Conservation (phyloP, 1,140 invertebrate genomes). For the Maconellicoccus hirsutus region DNA sequence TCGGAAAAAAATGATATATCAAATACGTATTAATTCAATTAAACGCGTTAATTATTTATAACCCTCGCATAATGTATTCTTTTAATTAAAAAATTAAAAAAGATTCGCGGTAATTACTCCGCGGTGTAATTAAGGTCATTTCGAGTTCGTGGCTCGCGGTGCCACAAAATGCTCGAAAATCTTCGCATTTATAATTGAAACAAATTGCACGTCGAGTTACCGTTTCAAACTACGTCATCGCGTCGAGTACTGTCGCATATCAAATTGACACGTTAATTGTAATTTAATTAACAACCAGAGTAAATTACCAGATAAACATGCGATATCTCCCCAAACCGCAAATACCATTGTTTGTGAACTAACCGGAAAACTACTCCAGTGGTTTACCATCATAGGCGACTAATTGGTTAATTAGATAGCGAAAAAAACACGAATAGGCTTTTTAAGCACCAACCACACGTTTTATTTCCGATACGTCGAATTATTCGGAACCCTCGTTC, state of each 20-base stretch:
- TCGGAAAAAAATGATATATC: too few species aligned
- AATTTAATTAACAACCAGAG: neutral
- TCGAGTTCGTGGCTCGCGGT: too few species aligned
- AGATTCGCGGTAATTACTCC: too few species aligned
- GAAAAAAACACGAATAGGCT: neutral
- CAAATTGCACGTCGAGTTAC: neutral
- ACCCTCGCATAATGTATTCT: too few species aligned
- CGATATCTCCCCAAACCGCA: neutral
- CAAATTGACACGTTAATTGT: neutral
- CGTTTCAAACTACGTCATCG: neutral
- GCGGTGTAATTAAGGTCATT: too few species aligned
- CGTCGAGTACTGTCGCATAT: neutral
- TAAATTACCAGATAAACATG: neutral
- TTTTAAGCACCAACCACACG: neutral
- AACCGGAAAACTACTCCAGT: neutral
- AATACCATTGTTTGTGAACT: neutral
- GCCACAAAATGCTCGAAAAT: too few species aligned
- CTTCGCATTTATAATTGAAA: neutral
- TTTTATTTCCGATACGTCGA: neutral
- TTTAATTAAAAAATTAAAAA: too few species aligned
- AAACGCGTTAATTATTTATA: too few species aligned
- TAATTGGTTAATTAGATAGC: neutral
- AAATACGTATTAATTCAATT: too few species aligned
- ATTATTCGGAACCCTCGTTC: too few species aligned
- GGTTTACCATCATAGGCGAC: slow-evolving; percentile 1